Conservation (phyloP, 1,140 invertebrate genomes). For the Pogonomyrmex californicus region DNA sequence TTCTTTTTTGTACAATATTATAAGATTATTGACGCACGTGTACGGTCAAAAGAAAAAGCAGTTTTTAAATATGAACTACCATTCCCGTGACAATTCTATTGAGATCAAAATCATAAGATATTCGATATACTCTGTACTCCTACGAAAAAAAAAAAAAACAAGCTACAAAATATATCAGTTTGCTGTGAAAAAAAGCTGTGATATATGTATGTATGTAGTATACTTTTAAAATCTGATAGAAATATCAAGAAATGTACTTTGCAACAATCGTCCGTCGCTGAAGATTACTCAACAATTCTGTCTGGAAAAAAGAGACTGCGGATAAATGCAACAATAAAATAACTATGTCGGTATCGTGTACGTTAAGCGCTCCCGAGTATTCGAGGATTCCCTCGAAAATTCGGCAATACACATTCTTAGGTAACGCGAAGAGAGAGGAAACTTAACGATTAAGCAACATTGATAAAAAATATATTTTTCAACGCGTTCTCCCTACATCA, state of each 20-base stretch:
- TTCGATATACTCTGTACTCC: constrained; percentile 11
- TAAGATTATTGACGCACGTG: constrained; percentile 29
- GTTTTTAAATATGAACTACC: constrained; percentile 3
- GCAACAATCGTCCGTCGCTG: neutral
- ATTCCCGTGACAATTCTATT: constrained; percentile 41
- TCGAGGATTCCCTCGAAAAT: constrained; percentile 27
- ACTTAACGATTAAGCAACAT: constrained; percentile 82
- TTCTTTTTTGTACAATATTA: constrained; percentile 21
- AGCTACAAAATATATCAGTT: constrained; percentile 37
- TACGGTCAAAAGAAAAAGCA: neutral
- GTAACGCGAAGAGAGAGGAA: constrained; percentile 63
- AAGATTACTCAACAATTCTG: constrained; percentile 43
- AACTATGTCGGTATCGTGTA: constrained; percentile 51
- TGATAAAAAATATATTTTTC: constrained; percentile 81
- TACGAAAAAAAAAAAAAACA: neutral
- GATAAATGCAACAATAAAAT: constrained; percentile 56
- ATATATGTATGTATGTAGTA: constrained; percentile 3
- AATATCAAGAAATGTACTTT: constrained; percentile 14
- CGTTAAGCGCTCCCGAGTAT: constrained; percentile 49
- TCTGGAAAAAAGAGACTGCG: constrained; percentile 35
- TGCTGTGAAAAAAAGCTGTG: neutral
- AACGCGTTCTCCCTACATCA: constrained; percentile 69
- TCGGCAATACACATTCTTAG: constrained; percentile 38
- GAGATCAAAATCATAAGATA: constrained; percentile 57
- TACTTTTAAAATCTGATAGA: constrained; percentile 22